phyloP scores from a whole-genome alignment of 2,113 vertebrate genomes.

The Dissostichus mawsoni region DNA sequence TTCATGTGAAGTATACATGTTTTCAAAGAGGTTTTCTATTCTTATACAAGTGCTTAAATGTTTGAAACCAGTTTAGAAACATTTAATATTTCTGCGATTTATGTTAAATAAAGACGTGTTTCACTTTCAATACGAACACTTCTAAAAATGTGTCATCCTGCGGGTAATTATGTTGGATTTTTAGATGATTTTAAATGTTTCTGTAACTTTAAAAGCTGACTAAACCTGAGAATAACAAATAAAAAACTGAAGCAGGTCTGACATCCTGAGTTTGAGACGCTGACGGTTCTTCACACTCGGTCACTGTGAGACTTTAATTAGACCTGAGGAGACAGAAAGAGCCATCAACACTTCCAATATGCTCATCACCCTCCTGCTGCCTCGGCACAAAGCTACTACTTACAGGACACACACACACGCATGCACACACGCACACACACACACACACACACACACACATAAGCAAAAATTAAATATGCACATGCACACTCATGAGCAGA shows the following conservation, averaged over 20 bases:
- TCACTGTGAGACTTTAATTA: constrained; percentile 10
- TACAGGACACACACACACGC: not conserved
- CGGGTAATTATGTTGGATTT: no score
- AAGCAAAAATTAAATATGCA: constrained; percentile 30
- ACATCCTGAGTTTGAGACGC: constrained; percentile 10
- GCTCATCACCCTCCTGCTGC: constrained; percentile 57
- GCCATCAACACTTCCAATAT: constrained; percentile 46
- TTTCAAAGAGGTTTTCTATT: no score
- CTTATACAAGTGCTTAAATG: no score
- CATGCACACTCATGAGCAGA: not conserved
- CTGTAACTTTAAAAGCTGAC: no score
- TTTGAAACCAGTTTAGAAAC: no score
- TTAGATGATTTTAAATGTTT: no score
- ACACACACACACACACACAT: constrained; percentile 4
- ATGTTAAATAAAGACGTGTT: no score
- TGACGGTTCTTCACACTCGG: not conserved
- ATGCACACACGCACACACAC: not conserved
- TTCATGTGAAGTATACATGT: no score
- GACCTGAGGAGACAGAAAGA: constrained; percentile 38
- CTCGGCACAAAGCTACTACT: constrained; percentile 37
- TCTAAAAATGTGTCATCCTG: no score
- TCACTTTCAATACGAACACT: no score
- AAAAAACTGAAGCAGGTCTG: not conserved
- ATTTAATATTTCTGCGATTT: no score
- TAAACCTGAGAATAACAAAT: no score